Evolutionary conservation across 1,140 invertebrate species (phyloP).

Genomic region (Drosophila sp.): DNA sequence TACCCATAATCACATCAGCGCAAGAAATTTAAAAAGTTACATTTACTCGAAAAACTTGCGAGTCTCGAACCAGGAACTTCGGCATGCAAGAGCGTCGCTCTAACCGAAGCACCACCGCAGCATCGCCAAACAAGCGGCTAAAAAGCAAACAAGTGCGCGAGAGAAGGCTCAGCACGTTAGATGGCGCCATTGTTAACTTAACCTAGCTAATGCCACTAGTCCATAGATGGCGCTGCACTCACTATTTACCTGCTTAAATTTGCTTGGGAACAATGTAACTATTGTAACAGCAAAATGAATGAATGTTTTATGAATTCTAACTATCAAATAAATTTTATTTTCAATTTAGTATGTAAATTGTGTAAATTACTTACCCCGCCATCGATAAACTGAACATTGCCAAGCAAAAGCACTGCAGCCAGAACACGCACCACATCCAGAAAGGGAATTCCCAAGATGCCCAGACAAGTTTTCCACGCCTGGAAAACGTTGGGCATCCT

Average conservation of each 20-base stretch:
- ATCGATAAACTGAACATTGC: slow-evolving; percentile 95
- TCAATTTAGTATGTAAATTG: too few species aligned
- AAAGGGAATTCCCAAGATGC: slow-evolving; percentile 96
- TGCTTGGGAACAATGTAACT: background rate
- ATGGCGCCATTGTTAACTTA: background rate
- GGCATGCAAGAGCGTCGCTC: background rate
- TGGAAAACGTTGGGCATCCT: slow-evolving; percentile 92
- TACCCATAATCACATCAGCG: slow-evolving; percentile 75
- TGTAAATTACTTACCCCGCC: slow-evolving; percentile 83
- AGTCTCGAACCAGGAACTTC: slow-evolving; percentile 36
- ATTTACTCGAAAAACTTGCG: background rate
- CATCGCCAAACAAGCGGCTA: fast-evolving
- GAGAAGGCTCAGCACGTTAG: background rate
- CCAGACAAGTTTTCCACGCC: slow-evolving; percentile 95
- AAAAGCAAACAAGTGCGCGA: background rate
- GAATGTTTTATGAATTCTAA: background rate
- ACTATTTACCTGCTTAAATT: too few species aligned
- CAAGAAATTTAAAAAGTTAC: slow-evolving; percentile 55
- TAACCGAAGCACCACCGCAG: slow-evolving; percentile 38
- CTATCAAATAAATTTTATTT: too few species aligned
- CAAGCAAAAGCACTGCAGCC: slow-evolving; percentile 94
- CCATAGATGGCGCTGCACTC: slow-evolving; percentile 10
- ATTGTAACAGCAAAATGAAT: background rate
- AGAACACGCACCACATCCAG: slow-evolving; percentile 96
- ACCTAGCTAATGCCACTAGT: background rate